Conservation (phyloP, 2,888 invertebrate species). For the Ochropacha duplaris region DNA sequence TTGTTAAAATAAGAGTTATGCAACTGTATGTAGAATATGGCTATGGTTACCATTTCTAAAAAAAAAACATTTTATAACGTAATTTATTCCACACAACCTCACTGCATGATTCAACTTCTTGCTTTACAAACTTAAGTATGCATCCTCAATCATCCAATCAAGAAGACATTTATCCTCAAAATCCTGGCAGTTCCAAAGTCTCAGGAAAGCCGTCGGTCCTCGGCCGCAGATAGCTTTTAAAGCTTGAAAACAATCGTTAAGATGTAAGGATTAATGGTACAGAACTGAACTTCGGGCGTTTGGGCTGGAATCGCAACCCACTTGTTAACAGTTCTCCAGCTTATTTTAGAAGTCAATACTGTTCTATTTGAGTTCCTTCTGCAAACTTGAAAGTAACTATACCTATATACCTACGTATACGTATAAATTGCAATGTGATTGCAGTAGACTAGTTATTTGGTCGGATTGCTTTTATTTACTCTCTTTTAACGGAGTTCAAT, state of each 20-base stretch:
- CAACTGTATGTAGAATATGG: too few relatives aligned
- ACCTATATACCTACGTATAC: too few relatives aligned
- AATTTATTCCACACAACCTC: neutral
- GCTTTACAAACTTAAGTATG: neutral
- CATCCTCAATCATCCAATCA: constrained; percentile 31
- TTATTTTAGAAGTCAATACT: constrained; percentile 40
- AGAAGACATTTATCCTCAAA: constrained; percentile 43
- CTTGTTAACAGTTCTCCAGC: constrained; percentile 23
- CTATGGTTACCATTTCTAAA: too few relatives aligned
- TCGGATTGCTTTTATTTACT: constrained; percentile 15
- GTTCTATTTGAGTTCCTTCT: constrained; percentile 22
- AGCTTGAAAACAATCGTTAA: constrained; percentile 68
- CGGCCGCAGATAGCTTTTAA: constrained; percentile 64
- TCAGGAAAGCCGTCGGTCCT: constrained; percentile 38
- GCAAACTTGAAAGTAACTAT: constrained; percentile 31
- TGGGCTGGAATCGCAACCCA: constrained; percentile 11
- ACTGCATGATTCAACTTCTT: neutral
- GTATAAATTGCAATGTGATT: constrained; percentile 24
- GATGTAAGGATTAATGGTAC: constrained; percentile 54
- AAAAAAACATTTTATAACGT: too few relatives aligned
- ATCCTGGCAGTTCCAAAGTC: constrained; percentile 47
- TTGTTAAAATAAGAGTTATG: too few relatives aligned
- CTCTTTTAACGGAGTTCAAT: constrained; percentile 8
- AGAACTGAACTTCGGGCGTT: constrained; percentile 28
- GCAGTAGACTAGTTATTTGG: constrained; percentile 13